Conservation (phyloP, 2,113 vertebrate species). For the Apistogramma diplotaenia region DNA sequence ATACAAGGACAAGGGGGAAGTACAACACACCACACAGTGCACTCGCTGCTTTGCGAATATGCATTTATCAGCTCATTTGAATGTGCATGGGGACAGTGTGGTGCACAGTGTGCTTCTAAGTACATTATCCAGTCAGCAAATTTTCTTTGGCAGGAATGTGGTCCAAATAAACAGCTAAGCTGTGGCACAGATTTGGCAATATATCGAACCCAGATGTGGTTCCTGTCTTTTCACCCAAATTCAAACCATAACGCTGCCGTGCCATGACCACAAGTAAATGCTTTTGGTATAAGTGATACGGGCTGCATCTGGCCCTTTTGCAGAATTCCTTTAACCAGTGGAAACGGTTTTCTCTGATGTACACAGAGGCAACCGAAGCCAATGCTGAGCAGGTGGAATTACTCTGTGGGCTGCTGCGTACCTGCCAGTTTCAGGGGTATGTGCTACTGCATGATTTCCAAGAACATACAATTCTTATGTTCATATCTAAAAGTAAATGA, state of each 20-base stretch:
- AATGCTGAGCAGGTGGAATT: neutral
- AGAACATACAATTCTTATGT: neutral
- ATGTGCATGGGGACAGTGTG: constrained; percentile 9
- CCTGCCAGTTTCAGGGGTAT: neutral
- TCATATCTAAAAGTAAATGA: neutral
- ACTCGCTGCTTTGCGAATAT: constrained; percentile 19
- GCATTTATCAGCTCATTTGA: constrained; percentile 31
- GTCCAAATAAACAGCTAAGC: constrained; percentile 32
- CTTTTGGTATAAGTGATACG: neutral
- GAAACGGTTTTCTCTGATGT: neutral
- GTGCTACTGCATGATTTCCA: neutral
- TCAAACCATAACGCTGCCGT: neutral
- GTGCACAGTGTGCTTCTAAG: constrained; percentile 20
- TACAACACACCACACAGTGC: neutral
- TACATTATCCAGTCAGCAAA: constrained; percentile 59
- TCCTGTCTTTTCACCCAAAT: neutral
- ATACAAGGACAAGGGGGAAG: constrained; percentile 1
- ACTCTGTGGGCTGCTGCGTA: neutral
- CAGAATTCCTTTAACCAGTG: neutral
- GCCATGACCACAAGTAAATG: neutral
- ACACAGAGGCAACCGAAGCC: neutral
- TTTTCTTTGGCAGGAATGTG: constrained; percentile 41
- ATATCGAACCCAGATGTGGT: neutral
- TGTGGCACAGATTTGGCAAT: neutral
- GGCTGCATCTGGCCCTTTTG: neutral